Evolutionary conservation across 2,888 invertebrate species (phyloP).

Genomic region (Ophonus ardosiacus): DNA sequence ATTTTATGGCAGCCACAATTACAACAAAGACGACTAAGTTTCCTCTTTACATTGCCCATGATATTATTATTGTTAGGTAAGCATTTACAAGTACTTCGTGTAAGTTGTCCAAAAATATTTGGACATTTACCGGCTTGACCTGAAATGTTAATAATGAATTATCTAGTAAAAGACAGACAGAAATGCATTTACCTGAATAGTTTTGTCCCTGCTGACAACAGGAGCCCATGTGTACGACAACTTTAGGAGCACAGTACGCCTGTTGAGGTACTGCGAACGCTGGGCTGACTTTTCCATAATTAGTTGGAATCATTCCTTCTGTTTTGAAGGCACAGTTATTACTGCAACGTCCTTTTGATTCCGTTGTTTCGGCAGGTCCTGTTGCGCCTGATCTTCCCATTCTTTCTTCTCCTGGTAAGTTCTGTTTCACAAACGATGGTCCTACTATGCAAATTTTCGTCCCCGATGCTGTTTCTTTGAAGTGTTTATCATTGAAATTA

Average conservation of each 20-base stretch:
- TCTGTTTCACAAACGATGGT: background rate
- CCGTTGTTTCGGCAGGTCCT: too few species aligned
- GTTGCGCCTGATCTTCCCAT: too few species aligned
- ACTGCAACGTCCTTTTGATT: too few species aligned
- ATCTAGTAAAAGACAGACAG: background rate
- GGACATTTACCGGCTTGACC: background rate
- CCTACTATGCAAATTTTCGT: background rate
- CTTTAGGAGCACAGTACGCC: background rate
- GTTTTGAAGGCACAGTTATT: too few species aligned
- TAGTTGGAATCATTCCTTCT: background rate
- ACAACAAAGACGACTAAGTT: background rate
- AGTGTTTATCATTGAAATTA: background rate
- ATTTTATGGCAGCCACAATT: background rate
- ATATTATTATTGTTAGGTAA: background rate
- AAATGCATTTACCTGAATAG: background rate
- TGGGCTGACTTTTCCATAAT: background rate
- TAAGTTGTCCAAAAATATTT: background rate
- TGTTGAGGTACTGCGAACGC: background rate
- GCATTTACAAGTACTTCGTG: background rate
- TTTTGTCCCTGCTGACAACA: background rate
- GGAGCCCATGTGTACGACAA: background rate
- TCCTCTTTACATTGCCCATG: background rate
- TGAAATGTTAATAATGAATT: background rate
- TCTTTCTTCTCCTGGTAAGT: background rate
- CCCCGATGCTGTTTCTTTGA: background rate